Conservation (phyloP, 2,113 vertebrate genomes). For the Malurus cyaneus region DNA sequence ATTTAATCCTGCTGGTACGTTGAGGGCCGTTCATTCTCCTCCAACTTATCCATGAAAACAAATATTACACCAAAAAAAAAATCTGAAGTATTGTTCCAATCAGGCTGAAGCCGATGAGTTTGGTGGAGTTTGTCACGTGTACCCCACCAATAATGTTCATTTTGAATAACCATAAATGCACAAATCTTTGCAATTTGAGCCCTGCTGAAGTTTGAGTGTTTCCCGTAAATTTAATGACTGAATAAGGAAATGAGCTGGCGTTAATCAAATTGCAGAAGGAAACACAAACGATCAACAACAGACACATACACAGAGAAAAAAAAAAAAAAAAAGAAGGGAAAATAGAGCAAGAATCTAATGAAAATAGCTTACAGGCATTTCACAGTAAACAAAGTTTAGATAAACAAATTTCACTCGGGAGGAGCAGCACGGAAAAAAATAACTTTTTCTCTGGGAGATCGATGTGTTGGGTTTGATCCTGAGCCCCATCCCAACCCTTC, state of each 20-base stretch:
- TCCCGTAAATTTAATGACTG: neutral
- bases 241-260: neutral
- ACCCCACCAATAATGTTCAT: fast-evolving
- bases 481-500: neutral
- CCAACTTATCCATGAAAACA: no score
- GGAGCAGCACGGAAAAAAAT: neutral
- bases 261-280: neutral
- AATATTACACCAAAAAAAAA: no score
- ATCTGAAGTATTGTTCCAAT: no score
- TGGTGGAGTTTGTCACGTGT: no score
- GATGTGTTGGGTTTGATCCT: neutral
- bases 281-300: neutral
- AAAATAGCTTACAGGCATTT: neutral
- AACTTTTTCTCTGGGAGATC: neutral
- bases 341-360: neutral
- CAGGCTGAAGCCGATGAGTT: no score
- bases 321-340: no score
- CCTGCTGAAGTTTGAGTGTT: neutral
- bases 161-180: neutral
- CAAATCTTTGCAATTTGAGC: neutral
- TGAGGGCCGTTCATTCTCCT: no score
- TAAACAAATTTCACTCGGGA: neutral
- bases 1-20: no score
- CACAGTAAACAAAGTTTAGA: neutral
- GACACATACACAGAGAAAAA: no score